phyloP scores from a whole-genome alignment of 2,888 invertebrate genomes.

The Sympetrum striolatum region DNA sequence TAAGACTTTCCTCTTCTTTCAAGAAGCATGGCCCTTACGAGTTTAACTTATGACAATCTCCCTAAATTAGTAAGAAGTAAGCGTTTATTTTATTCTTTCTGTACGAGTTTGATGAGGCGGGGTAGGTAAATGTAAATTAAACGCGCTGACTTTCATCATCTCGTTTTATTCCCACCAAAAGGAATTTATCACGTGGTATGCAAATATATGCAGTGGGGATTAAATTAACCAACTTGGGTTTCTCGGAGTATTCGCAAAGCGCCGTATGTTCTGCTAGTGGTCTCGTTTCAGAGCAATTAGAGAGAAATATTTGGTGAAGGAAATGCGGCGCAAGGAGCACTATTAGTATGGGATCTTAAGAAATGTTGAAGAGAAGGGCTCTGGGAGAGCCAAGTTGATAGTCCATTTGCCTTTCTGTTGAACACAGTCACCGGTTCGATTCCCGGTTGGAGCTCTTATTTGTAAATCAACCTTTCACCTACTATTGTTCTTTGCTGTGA shows the following conservation, averaged over 20 bases:
- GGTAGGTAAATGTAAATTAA: neutral
- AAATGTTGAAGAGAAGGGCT: too few species aligned
- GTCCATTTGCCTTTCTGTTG: too few species aligned
- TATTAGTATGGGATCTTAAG: too few species aligned
- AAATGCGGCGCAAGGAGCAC: neutral
- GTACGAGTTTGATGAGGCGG: neutral
- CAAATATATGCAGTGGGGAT: neutral
- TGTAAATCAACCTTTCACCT: too few species aligned
- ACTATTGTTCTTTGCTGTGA: too few species aligned
- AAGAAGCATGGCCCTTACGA: too few species aligned
- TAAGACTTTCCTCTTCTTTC: neutral
- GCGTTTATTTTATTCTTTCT: neutral
- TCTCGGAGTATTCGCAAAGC: neutral
- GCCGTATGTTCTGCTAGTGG: neutral
- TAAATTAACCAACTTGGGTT: neutral
- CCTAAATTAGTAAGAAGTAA: too few species aligned
- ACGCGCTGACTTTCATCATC: too few species aligned
- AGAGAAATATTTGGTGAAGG: neutral
- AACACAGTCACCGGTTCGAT: too few species aligned
- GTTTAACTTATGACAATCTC: neutral
- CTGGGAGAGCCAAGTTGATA: too few species aligned
- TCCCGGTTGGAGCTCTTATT: too few species aligned
- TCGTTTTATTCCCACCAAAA: neutral
- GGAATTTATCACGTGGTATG: neutral
- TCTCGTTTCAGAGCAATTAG: neutral